phyloP scores from a whole-genome alignment of 2,797 vertebrate genomes.

The Podarcis lilfordi region DNA sequence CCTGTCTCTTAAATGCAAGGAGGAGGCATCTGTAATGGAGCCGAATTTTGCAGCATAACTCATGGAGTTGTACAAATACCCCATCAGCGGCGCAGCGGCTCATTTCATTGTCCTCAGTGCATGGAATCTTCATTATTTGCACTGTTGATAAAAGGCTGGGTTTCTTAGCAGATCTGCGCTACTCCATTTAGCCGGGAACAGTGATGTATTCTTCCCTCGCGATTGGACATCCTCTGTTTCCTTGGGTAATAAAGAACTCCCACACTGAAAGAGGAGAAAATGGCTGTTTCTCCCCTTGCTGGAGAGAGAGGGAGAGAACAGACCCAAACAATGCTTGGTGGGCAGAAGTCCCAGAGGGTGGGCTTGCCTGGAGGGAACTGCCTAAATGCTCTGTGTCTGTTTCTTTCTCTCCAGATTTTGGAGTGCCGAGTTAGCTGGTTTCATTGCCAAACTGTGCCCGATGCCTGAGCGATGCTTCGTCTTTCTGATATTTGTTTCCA shows the following conservation, averaged over 20 bases:
- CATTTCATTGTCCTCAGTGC: conserved; percentile 77
- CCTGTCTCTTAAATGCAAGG: conserved; percentile 26
- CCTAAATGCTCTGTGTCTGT: not conserved
- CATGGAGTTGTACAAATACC: conserved; percentile 74
- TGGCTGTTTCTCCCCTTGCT: conserved; percentile 17
- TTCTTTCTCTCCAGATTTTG: not conserved
- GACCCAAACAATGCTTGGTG: fast-evolving
- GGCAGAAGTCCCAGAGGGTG: not conserved
- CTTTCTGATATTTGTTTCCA: not conserved
- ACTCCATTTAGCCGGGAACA: conserved; percentile 86
- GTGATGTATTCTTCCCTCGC: conserved; percentile 82
- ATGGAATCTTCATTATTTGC: conserved; percentile 80
- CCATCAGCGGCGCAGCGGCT: conserved; percentile 74
- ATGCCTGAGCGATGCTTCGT: not conserved
- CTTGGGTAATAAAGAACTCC: conserved; percentile 73
- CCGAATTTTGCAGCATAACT: conserved; percentile 70
- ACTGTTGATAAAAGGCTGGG: conserved; percentile 75
- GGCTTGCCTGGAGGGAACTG: not conserved
- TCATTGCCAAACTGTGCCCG: not conserved
- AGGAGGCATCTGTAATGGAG: conserved; percentile 68
- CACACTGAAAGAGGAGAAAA: conserved; percentile 49
- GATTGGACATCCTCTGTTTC: conserved; percentile 75
- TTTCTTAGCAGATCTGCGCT: conserved; percentile 81
- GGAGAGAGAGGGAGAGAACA: not conserved
- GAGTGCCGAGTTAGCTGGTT: not conserved